Evolutionary conservation across 2,113 vertebrate genomes (phyloP).

Genomic region (Dendrocopos noguchii): DNA sequence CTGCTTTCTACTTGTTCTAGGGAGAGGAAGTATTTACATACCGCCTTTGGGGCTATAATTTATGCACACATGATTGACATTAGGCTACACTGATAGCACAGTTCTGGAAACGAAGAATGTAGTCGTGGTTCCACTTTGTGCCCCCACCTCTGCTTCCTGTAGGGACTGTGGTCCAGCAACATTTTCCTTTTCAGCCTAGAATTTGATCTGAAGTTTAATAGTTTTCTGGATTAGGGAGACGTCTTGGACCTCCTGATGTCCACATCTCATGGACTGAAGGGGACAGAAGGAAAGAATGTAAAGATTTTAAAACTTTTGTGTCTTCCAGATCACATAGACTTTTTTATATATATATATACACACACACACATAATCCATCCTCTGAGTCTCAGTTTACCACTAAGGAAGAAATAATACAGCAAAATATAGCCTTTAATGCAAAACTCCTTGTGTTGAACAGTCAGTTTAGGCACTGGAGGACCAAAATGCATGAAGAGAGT

Average conservation of each 20-base stretch:
- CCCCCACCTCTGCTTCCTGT: background rate
- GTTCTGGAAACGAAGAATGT: background rate
- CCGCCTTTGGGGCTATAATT: slow-evolving; percentile 14
- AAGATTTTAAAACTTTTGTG: background rate
- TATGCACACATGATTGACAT: background rate
- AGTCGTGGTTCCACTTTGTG: background rate
- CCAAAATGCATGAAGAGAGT: background rate
- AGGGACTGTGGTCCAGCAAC: background rate
- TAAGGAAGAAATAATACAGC: background rate
- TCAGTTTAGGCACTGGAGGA: background rate
- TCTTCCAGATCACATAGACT: background rate
- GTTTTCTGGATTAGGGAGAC: background rate
- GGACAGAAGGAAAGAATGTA: background rate
- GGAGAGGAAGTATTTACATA: slow-evolving; percentile 3
- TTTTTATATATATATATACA: background rate
- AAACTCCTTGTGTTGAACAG: background rate
- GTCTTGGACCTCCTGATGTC: background rate
- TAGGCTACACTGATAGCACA: background rate
- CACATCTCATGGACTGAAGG: background rate
- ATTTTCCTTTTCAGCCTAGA: background rate
- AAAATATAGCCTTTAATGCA: background rate
- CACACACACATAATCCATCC: background rate
- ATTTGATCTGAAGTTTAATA: background rate
- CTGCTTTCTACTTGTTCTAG: slow-evolving; percentile 16
- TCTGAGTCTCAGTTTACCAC: background rate